phyloP scores from a whole-genome alignment of 2,113 vertebrate species.

The Pogona vitticeps region DNA sequence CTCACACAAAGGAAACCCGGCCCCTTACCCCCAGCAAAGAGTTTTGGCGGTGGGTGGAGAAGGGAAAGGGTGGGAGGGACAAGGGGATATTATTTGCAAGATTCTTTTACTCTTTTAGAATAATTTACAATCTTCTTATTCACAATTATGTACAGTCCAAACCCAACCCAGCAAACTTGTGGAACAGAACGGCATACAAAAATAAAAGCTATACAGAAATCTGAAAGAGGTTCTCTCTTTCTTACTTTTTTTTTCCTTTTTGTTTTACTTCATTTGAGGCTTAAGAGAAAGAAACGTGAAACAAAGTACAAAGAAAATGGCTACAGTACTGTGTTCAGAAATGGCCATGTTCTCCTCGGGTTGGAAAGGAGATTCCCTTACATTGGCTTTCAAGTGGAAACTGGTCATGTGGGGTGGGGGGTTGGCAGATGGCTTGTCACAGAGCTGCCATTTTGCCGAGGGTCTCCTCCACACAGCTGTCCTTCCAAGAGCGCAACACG shows the following conservation, averaged over 20 bases:
- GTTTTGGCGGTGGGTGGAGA: not conserved
- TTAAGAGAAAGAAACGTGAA: slow-evolving; percentile 82
- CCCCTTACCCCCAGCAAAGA: not conserved
- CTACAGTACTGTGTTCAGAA: slow-evolving; percentile 92
- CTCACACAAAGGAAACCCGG: slow-evolving; percentile 12
- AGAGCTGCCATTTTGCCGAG: not conserved
- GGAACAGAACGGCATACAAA: slow-evolving; percentile 85
- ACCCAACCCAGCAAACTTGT: slow-evolving; percentile 37
- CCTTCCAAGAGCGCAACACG: slow-evolving; percentile 12
- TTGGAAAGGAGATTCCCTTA: not conserved
- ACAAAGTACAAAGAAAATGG: slow-evolving; percentile 84
- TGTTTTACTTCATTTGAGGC: slow-evolving; percentile 57
- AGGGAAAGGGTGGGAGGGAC: not conserved
- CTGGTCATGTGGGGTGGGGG: not conserved
- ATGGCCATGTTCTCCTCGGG: slow-evolving; percentile 74
- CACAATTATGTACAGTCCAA: slow-evolving; percentile 84
- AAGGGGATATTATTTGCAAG: slow-evolving; percentile 6
- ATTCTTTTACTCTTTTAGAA: slow-evolving; percentile 44
- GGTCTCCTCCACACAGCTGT: not conserved
- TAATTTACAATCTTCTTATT: slow-evolving; percentile 88
- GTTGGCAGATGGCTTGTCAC: not conserved
- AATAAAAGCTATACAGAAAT: slow-evolving; percentile 86
- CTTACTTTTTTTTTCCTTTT: not conserved
- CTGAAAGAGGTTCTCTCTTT: not conserved
- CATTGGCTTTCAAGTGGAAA: not conserved